Evolutionary conservation across 2,797 vertebrate species (phyloP), one percentile per base, ranked within the genome.

Genomic region (Gorsachius magnificus): DNA sequence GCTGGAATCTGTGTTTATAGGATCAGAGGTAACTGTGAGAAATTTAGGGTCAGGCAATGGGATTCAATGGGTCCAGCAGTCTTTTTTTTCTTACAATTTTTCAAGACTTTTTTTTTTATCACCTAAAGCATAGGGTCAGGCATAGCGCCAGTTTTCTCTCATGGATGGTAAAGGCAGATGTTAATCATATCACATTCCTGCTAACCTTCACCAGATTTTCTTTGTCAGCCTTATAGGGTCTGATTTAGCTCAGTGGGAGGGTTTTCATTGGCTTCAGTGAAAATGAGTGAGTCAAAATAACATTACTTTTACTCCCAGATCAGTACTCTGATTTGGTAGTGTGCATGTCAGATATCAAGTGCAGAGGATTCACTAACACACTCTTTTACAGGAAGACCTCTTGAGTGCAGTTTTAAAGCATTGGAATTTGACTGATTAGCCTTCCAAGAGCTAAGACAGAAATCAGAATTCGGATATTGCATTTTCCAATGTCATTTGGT

Each of bases 221-320:
- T 95, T 82, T 86, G 89, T 95, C 89, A 56, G 94, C 89, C 94
- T 91, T 95, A 94, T 92, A 96, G 93, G 87, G 69, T 91, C 82
- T 96, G 94, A 95, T 91, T 85, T 94, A 88, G 80, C 84, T 92
- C 58, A 35, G 87, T 87, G 69, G 84, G 90, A 93, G 80, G 77
- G 28, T 86, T 94, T 91, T 78, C 90, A 77, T n/a, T 87, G 80
- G 81, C 86, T 83, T 92, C 76, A 78, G 61, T 87, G 78, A 68
- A 85, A 91, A 95, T 17, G 82, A 69, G 45, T 56, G 43, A 95
- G 65, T 91, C 89, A 83, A 94, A 93, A 76, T 76, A 89, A 48
- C 61, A 12, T 76, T 82, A 22, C 50, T 85, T 90, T 75, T 90
- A 56, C 58, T 84, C 60, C 45, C 36, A 58, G 63, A 92, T 92